A percentile compares a stretch with the other conserved stretches of the same genome.
Conservation (phyloP, 2,888 invertebrate species). For the Lochmaea capreae region DNA sequence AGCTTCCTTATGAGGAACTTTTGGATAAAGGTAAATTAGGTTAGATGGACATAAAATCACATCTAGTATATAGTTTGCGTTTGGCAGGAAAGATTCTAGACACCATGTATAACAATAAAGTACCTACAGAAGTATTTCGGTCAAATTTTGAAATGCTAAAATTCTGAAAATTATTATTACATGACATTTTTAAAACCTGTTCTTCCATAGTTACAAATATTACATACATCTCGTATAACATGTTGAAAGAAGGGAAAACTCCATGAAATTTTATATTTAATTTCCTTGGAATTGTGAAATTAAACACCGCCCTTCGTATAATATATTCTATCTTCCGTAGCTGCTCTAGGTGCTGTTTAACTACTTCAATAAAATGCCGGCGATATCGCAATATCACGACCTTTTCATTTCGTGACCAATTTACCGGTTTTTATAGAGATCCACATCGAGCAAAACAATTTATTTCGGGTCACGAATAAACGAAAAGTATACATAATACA, state of each 20-base stretch:
- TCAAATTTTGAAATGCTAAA: too few relatives aligned
- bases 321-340: neutral
- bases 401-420: slow-evolving; percentile 23
- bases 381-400: slow-evolving; percentile 4
- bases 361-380: slow-evolving; percentile 3
- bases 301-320: neutral
- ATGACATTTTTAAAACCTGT: too few relatives aligned
- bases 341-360: neutral
- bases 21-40: too few relatives aligned
- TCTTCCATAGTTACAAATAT: too few relatives aligned
- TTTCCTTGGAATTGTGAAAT: neutral
- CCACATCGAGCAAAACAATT: slow-evolving; percentile 19
- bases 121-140: too few relatives aligned
- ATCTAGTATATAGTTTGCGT: too few relatives aligned
- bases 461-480: slow-evolving; percentile 19
- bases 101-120: too few relatives aligned
- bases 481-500: slow-evolving; percentile 9
- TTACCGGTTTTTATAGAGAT: slow-evolving; percentile 18
- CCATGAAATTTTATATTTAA: neutral
- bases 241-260: neutral
- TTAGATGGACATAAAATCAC: too few relatives aligned
- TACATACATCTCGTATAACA: too few relatives aligned
- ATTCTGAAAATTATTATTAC: too few relatives aligned
- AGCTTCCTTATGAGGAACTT: too few relatives aligned
- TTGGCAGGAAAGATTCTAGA: too few relatives aligned